Evolutionary conservation across 2,888 invertebrate species (phyloP).

Genomic region (Gandaritis pyraliata): DNA sequence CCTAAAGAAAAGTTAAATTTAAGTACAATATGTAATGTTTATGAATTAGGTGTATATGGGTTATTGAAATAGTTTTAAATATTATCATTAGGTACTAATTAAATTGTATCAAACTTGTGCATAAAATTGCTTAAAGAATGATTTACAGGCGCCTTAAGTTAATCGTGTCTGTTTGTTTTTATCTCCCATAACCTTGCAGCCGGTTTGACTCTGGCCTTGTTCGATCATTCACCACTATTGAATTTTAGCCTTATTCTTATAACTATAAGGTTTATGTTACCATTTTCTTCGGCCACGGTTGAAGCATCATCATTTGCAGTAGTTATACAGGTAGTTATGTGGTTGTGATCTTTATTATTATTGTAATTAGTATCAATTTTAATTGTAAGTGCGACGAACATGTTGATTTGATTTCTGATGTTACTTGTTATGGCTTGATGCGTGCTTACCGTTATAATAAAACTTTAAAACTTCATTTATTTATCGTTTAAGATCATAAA

Average conservation of each 20-base stretch:
- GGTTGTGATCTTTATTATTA: constrained; percentile 40
- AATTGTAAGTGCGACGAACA: constrained; percentile 26
- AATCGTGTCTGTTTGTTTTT: constrained; percentile 61
- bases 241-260: constrained; percentile 28
- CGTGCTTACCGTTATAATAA: neutral
- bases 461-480: neutral
- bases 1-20: too few relatives aligned
- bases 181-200: constrained; percentile 71
- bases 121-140: too few relatives aligned
- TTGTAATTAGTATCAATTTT: constrained; percentile 41
- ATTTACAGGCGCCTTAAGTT: constrained; percentile 32
- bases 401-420: constrained; percentile 13
- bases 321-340: constrained; percentile 32
- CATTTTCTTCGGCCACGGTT: constrained; percentile 10
- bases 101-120: too few relatives aligned
- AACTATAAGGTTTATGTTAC: constrained; percentile 20
- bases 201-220: constrained; percentile 63
- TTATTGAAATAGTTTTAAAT: too few relatives aligned
- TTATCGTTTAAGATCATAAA: too few relatives aligned
- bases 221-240: constrained; percentile 49
- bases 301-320: constrained; percentile 33
- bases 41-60: too few relatives aligned
- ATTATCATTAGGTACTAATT: too few relatives aligned
- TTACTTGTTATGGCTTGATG: constrained; percentile 4
- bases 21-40: too few relatives aligned